These are phyloP conservation scores for Casuarius casuarius DNA, from an alignment of 2,113 vertebrate genomes.

Conservation along the genomic window DNA sequence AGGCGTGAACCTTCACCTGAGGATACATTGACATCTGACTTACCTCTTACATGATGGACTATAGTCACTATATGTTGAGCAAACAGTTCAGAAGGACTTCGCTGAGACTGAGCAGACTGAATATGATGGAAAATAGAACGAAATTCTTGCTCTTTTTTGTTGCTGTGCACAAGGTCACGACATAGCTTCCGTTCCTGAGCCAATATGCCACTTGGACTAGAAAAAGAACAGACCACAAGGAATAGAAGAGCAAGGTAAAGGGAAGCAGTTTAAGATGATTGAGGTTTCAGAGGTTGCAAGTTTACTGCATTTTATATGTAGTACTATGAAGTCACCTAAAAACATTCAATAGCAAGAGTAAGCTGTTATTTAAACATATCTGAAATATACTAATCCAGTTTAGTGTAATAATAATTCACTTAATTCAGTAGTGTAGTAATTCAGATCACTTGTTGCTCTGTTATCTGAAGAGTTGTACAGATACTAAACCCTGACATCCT, in stretches of 20 bases:
- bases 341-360: not conserved
- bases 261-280: not conserved
- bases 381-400: not conserved
- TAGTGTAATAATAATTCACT: not conserved
- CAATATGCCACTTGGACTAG: conserved; percentile 87
- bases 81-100: conserved; percentile 92
- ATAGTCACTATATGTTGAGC: conserved; percentile 97
- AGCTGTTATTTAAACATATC: not conserved
- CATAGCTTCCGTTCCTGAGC: conserved; percentile 92
- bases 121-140: conserved; percentile 95
- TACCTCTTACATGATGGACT: conserved; percentile 96
- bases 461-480: not conserved
- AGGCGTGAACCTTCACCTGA: not conserved
- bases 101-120: conserved; percentile 85
- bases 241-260: not conserved
- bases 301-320: not conserved
- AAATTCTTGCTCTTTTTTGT: conserved; percentile 93
- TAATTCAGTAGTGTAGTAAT: not conserved
- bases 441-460: not conserved
- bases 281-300: not conserved
- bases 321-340: not conserved
- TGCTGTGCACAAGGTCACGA: conserved; percentile 91
- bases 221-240: not conserved
- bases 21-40: not conserved
- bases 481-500: not conserved